Percentiles rank a stretch among this genome's conserved stretches.
Conservation (phyloP, 2,797 vertebrate genomes). For the Hoplostethus atlanticus region DNA sequence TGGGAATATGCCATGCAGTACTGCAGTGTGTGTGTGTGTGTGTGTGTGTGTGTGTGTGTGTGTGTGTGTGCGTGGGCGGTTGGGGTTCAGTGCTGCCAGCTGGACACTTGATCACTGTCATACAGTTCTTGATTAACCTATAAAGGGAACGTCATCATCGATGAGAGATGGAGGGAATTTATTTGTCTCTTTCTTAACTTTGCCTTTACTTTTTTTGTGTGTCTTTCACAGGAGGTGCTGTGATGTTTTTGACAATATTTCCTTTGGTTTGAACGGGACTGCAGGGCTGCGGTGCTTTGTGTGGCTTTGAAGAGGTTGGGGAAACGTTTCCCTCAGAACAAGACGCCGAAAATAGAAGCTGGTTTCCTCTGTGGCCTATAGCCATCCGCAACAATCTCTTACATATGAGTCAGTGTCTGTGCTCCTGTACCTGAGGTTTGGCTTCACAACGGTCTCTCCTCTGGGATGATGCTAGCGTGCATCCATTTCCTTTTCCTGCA, state of each 20-base stretch:
- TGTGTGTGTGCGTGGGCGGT: slow-evolving; percentile 36
- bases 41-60: slow-evolving; percentile 3
- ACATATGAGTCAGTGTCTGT: slow-evolving; percentile 61
- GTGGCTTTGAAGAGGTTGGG: slow-evolving; percentile 21
- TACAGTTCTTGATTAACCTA: slow-evolving; percentile 51
- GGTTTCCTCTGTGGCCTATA: slow-evolving; percentile 52
- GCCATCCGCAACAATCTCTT: slow-evolving; percentile 50
- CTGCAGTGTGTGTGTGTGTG: not conserved
- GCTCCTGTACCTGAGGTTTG: slow-evolving; percentile 65
- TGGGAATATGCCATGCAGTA: not conserved
- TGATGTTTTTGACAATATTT: not conserved
- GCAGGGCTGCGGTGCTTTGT: not conserved
- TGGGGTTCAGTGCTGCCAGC: slow-evolving; percentile 46
- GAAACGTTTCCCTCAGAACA: slow-evolving; percentile 41
- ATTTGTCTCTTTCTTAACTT: not conserved
- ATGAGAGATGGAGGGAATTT: slow-evolving; percentile 5
- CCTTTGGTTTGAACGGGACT: slow-evolving; percentile 2
- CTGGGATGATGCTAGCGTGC: slow-evolving; percentile 55
- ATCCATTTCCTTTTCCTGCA: slow-evolving; percentile 60
- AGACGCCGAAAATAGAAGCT: slow-evolving; percentile 59
- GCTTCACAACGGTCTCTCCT: slow-evolving; percentile 66
- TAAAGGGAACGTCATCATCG: slow-evolving; percentile 30
- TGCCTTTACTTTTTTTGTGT: not conserved
- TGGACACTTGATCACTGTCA: slow-evolving; percentile 62
- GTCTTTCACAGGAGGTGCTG: not conserved